These are phyloP conservation scores for Lasioglossum marginatum DNA, from an alignment of 2,888 invertebrate species.

Conservation along the genomic window DNA sequence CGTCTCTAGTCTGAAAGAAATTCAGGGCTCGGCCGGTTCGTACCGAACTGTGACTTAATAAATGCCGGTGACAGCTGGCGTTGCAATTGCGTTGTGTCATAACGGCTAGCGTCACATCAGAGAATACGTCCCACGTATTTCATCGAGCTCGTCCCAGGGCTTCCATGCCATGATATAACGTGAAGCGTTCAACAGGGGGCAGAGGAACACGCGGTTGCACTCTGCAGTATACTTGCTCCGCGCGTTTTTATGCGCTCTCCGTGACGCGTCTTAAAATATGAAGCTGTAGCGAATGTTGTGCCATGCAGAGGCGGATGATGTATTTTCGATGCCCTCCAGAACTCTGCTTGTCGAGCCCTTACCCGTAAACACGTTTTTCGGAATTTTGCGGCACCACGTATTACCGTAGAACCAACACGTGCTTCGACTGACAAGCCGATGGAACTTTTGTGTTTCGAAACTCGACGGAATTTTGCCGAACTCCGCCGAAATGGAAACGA, in stretches of 20 bases:
- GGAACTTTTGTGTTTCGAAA: background rate
- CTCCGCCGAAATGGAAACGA: background rate
- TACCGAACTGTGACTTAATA: conserved; percentile 38
- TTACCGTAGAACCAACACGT: background rate
- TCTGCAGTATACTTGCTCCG: conserved; percentile 18
- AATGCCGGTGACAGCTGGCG: conserved; percentile 44
- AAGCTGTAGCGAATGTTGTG: conserved; percentile 15
- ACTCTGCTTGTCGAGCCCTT: background rate
- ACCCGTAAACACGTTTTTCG: conserved; percentile 26
- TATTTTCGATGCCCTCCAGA: conserved; percentile 21
- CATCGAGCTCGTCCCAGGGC: conserved; percentile 24
- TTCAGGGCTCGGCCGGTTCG: conserved; percentile 10
- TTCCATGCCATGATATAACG: conserved; percentile 30
- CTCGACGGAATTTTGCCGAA: background rate
- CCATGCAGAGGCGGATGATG: conserved; percentile 18
- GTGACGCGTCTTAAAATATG: conserved; percentile 58
- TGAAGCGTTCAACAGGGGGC: conserved; percentile 40
- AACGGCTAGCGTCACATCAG: conserved; percentile 24
- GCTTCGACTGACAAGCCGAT: conserved; percentile 3
- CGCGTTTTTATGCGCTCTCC: conserved; percentile 39
- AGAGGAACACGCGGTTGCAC: conserved; percentile 42
- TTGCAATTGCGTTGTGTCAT: conserved; percentile 54
- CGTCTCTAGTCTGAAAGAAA: conserved; percentile 8
- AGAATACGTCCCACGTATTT: conserved; percentile 32
- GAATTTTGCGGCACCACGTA: background rate